These are phyloP conservation scores for Urocolius indicus DNA, from an alignment of 2,113 vertebrate species.

Conservation along the genomic window DNA sequence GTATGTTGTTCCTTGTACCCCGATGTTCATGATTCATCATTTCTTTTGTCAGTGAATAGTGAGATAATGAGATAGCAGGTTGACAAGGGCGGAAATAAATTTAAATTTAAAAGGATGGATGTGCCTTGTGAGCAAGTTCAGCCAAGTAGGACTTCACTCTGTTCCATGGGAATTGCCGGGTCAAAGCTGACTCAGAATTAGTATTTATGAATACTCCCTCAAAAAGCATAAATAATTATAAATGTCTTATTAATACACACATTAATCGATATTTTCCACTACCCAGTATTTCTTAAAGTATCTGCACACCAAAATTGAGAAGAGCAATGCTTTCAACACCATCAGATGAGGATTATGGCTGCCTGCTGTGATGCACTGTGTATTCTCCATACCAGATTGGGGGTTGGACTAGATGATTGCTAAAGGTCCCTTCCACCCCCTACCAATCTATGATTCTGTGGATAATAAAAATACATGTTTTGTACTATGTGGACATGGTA, in stretches of 20 bases:
- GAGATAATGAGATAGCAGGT: slow-evolving; percentile 58
- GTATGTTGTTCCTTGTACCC: slow-evolving; percentile 20
- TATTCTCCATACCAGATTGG: not conserved
- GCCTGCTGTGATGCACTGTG: not conserved
- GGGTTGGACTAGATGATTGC: too few species aligned
- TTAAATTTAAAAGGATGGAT: not conserved
- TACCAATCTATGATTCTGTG: too few species aligned
- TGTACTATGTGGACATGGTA: not conserved
- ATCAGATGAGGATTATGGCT: not conserved
- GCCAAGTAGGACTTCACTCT: slow-evolving; percentile 16
- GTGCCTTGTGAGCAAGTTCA: slow-evolving; percentile 35
- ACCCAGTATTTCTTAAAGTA: not conserved
- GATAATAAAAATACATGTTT: not conserved
- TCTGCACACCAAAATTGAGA: not conserved
- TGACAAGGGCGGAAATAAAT: slow-evolving; percentile 49
- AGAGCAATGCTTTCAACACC: not conserved
- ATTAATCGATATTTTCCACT: not conserved
- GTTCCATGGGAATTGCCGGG: slow-evolving; percentile 35
- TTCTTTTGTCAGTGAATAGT: slow-evolving; percentile 55
- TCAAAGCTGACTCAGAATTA: slow-evolving; percentile 64
- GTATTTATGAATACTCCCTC: slow-evolving; percentile 28
- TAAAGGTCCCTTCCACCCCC: too few species aligned
- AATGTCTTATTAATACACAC: not conserved
- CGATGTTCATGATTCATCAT: slow-evolving; percentile 39
- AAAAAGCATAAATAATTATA: slow-evolving; percentile 9